These are phyloP conservation scores for Antheraea mylitta DNA, from an alignment of 1,140 invertebrate genomes.

Conservation along the genomic window DNA sequence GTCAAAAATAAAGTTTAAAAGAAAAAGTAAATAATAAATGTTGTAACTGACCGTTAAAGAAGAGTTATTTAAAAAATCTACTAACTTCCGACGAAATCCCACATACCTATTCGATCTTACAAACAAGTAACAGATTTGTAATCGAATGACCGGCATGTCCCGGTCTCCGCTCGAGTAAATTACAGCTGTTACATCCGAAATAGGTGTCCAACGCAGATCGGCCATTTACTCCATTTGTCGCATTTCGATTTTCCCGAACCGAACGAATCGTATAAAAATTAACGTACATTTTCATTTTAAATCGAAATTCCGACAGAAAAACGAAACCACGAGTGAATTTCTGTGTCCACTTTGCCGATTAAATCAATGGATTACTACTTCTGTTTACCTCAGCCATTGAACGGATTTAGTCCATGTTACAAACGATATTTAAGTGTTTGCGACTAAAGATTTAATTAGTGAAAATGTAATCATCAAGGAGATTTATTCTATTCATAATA, in stretches of 20 bases:
- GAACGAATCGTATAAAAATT: neutral
- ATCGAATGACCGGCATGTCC: slow-evolving; percentile 31
- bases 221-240: slow-evolving; percentile 18
- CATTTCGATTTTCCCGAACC: neutral
- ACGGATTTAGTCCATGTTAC: neutral
- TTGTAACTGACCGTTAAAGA: neutral
- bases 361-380: neutral
- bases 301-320: neutral
- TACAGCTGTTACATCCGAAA: slow-evolving; percentile 27
- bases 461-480: neutral
- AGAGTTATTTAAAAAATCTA: neutral
- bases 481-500: no score
- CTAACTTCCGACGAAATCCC: neutral
- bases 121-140: slow-evolving; percentile 13
- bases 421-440: neutral
- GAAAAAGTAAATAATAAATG: neutral
- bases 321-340: neutral
- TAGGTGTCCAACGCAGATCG: slow-evolving; percentile 26
- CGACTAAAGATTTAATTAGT: neutral
- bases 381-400: neutral
- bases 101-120: neutral
- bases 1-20: no score
- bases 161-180: slow-evolving; percentile 27
- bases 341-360: neutral
- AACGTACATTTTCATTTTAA: neutral